Percentiles rank a stretch among this genome's conserved stretches.
Evolutionary conservation across 2,113 vertebrate species (phyloP).

Genomic region (Periophthalmus modestus): DNA sequence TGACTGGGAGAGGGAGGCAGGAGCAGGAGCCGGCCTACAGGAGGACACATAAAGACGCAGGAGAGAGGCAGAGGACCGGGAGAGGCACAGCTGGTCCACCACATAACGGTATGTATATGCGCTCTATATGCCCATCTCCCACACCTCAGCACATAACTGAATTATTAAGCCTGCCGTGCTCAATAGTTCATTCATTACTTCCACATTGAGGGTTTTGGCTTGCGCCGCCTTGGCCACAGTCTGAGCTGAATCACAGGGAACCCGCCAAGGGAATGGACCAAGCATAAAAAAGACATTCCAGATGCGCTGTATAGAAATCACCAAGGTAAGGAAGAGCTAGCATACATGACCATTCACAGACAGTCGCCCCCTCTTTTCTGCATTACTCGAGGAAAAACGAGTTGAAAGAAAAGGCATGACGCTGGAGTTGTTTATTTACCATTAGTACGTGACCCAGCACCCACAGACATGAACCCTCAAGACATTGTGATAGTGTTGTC

Average conservation of each 20-base stretch:
- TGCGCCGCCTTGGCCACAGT: background rate
- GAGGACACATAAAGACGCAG: conserved; percentile 48
- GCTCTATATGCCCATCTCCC: conserved; percentile 25
- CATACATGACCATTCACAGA: too few species aligned
- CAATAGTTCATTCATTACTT: conserved; percentile 45
- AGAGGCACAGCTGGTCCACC: conserved; percentile 59
- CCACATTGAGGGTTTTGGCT: conserved; percentile 29
- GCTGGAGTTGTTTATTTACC: too few species aligned
- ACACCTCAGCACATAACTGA: conserved; percentile 12
- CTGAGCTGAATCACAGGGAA: background rate
- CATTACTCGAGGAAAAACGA: too few species aligned
- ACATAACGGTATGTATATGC: conserved; percentile 59
- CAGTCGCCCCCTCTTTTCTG: too few species aligned
- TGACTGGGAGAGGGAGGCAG: conserved; percentile 14
- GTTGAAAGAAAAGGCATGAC: too few species aligned
- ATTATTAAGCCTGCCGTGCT: conserved; percentile 35
- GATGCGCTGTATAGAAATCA: background rate
- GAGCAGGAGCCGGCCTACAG: conserved; percentile 23
- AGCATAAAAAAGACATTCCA: background rate
- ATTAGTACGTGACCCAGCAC: too few species aligned
- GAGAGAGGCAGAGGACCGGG: conserved; percentile 61
- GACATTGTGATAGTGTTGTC: too few species aligned
- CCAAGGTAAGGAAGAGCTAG: background rate
- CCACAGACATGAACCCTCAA: too few species aligned
- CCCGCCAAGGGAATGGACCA: background rate